A percentile compares a stretch with the other conserved stretches of the same genome.
Conservation (phyloP, 2,113 vertebrate species). For the Hemiprocne comata region DNA sequence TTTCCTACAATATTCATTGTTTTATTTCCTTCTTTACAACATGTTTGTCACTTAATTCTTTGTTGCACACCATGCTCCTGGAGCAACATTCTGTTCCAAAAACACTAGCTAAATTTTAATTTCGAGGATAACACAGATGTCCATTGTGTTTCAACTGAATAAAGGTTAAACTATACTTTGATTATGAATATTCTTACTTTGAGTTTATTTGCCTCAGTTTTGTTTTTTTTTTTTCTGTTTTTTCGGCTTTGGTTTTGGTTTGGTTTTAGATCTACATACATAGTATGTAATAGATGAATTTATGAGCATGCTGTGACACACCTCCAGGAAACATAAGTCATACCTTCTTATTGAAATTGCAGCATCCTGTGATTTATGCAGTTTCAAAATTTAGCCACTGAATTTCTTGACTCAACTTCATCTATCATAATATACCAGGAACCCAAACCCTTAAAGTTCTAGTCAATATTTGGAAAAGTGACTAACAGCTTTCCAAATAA, state of each 20-base stretch:
- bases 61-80: background rate
- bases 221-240: background rate
- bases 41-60: background rate
- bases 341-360: background rate
- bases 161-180: background rate
- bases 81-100: background rate
- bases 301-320: background rate
- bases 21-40: background rate
- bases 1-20: background rate
- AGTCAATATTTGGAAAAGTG: background rate
- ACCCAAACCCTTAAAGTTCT: background rate
- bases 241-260: background rate
- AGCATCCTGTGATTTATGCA: background rate
- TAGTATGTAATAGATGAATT: background rate
- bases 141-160: background rate
- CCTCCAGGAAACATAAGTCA: background rate
- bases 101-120: background rate
- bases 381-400: background rate
- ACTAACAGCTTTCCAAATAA: background rate
- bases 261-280: background rate
- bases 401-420: background rate
- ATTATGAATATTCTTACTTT: background rate
- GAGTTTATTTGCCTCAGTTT: background rate
- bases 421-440: background rate
- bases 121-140: background rate